phyloP scores from a whole-genome alignment of 1,140 invertebrate species.

The Bicyclus anynana region DNA sequence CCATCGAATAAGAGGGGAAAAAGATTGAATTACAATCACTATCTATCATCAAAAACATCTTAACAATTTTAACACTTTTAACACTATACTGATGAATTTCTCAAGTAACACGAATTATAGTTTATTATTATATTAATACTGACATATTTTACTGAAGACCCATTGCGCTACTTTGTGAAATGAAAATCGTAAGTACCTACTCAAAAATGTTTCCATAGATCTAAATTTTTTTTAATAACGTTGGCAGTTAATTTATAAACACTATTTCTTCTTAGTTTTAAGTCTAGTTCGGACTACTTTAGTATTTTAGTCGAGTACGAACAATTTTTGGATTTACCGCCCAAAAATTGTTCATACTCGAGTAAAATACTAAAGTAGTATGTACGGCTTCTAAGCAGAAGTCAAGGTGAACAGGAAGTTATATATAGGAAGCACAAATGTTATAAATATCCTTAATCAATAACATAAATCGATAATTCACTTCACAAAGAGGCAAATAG shows the following conservation, averaged over 20 bases:
- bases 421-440: not conserved
- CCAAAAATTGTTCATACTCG: no score
- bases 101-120: conserved; percentile 50
- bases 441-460: not conserved
- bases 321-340: no score
- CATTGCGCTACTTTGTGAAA: not conserved
- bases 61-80: conserved; percentile 52
- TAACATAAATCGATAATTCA: not conserved
- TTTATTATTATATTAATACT: conserved; percentile 47
- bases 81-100: conserved; percentile 43
- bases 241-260: no score
- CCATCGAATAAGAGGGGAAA: conserved; percentile 56
- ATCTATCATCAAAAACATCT: conserved; percentile 52
- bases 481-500: not conserved
- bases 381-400: no score
- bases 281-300: no score
- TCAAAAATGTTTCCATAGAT: no score
- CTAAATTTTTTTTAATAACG: no score
- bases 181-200: not conserved
- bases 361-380: no score
- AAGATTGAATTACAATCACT: conserved; percentile 46
- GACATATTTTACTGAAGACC: conserved; percentile 30
- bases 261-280: no score
- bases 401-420: not conserved
- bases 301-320: no score